Evolutionary conservation across 2,113 vertebrate species (phyloP).

Genomic region (Meleagris gallopavo): DNA sequence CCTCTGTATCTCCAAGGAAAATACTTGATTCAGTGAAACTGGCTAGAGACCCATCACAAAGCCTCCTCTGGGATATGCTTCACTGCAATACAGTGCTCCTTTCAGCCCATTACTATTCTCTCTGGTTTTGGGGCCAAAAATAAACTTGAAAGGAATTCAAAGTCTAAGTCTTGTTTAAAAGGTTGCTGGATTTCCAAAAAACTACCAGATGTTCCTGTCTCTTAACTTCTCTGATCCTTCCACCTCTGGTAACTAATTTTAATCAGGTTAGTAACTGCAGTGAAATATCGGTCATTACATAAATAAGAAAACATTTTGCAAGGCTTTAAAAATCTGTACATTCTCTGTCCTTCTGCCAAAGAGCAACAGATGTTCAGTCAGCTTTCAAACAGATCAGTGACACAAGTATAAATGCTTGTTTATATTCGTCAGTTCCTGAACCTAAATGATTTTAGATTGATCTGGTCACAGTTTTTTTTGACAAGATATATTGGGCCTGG

Average conservation of each 20-base stretch:
- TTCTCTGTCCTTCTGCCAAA: conserved; percentile 13
- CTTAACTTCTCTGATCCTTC: background rate
- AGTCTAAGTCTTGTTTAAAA: conserved; percentile 32
- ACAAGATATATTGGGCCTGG: background rate
- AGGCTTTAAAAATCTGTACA: conserved; percentile 24
- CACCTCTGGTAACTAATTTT: conserved; percentile 12
- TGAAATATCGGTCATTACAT: conserved; percentile 42
- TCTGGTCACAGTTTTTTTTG: background rate
- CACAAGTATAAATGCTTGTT: background rate
- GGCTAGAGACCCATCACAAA: conserved; percentile 2
- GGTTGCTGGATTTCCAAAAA: conserved; percentile 23
- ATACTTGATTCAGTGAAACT: conserved; percentile 13
- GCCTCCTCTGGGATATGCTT: background rate
- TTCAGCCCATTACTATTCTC: conserved; percentile 34
- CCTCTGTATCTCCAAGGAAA: background rate
- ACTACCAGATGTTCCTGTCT: conserved; percentile 43
- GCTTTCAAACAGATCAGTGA: conserved; percentile 20
- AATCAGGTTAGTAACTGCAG: conserved; percentile 42
- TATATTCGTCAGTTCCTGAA: background rate
- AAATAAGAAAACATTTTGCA: conserved; percentile 33
- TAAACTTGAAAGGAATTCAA: conserved; percentile 35
- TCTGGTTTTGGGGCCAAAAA: conserved; percentile 16
- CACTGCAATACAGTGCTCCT: background rate
- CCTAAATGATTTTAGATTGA: background rate
- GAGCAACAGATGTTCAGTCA: conserved; percentile 50